These are phyloP conservation scores for Drosophila stalkeri DNA, from an alignment of 2,888 invertebrate genomes.

Conservation along the genomic window DNA sequence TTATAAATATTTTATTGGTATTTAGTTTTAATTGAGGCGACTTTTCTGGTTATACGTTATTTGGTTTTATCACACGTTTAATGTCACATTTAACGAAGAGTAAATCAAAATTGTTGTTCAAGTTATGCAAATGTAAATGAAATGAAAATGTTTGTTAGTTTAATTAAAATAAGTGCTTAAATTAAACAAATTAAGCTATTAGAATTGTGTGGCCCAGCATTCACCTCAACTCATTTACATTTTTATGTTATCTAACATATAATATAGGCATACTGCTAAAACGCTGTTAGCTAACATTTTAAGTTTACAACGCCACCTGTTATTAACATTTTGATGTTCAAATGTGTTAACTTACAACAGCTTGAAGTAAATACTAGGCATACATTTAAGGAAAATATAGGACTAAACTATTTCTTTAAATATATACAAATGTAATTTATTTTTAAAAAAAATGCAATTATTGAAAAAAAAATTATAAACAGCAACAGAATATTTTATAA, in stretches of 20 bases:
- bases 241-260: not conserved
- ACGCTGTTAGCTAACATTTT: slow-evolving; percentile 1
- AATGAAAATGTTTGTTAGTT: slow-evolving; percentile 31
- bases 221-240: slow-evolving; percentile 2
- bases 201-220: slow-evolving; percentile 5
- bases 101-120: slow-evolving; percentile 21
- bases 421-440: not conserved
- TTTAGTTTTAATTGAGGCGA: not conserved
- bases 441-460: too few species aligned
- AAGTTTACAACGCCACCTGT: too few species aligned
- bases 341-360: not conserved
- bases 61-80: slow-evolving; percentile 19
- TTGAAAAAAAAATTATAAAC: too few species aligned
- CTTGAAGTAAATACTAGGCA: slow-evolving; percentile 8
- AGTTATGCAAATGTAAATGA: slow-evolving; percentile 21
- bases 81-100: slow-evolving; percentile 35
- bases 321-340: not conserved
- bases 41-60: slow-evolving; percentile 26
- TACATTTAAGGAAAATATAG: not conserved
- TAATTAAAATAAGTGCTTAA: not conserved
- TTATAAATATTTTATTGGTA: not conserved
- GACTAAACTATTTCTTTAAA: not conserved
- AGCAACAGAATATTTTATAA: too few species aligned
- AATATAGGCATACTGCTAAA: too few species aligned
- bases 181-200: not conserved